Evolutionary conservation across 2,888 invertebrate species (phyloP), one percentile per base, ranked within the genome.

Genomic region (Phasia obesa): DNA sequence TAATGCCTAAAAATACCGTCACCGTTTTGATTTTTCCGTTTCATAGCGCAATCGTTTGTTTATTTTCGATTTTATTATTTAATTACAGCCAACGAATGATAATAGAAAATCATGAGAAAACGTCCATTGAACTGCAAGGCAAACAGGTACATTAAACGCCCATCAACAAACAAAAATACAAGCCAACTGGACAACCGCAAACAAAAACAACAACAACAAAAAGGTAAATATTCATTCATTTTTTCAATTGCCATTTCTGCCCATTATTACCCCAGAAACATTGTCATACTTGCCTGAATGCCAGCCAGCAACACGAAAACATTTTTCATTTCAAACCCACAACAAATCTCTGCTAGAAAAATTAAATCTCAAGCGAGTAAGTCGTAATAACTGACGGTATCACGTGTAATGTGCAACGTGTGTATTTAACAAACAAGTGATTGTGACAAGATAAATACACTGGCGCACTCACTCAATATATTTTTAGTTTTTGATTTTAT

Each of bases 111-210:
- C 27, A 60, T 31, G 49, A 60, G n/a, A 60, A 82, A 57, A 70
- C 85, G 89, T 88, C 85, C 90, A 89, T 88, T 90, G 89, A 90
- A 90, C 90, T 88, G 87, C 90, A 90, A 90, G 89, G 90, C 88
- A 90, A 90, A 89, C 90, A 86, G 89, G 90, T 90, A 89, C 78
- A 84, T 78, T 80, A 82, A 81, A 84, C 85, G 78, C 81, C 77
- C 84, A 84, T 75, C 85, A 84, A 74, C 44, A 53, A 65, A 51
- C 51, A 71, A 42, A 79, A 67, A n/a, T n/a, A 57, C 9, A 83
- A 81, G 17, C 60, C 35, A 79, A 67, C 67, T 80, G 79, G 67
- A 74, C 65, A 81, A 65, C 11, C 11, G 27, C 59, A 35, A 42
- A 0, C 19, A 55, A 55, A 44, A 74, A 44, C 23, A 71, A 59